phyloP scores from a whole-genome alignment of 2,113 vertebrate genomes.

The Globicephala melas region DNA sequence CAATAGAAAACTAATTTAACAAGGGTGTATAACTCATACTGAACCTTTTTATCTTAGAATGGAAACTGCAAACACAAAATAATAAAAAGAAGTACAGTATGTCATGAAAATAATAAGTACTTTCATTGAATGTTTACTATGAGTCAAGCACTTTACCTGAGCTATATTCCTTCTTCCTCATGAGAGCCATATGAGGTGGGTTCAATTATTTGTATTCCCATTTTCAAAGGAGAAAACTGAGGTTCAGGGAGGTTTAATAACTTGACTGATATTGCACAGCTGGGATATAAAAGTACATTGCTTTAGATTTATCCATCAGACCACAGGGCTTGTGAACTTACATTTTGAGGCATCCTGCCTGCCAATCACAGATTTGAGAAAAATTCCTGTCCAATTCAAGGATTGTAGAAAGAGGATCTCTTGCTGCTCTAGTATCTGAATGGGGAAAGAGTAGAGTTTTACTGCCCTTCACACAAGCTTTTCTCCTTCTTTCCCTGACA shows the following conservation, averaged over 20 bases:
- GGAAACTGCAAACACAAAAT: constrained; percentile 47
- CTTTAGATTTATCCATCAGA: not conserved
- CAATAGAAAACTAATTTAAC: constrained; percentile 75
- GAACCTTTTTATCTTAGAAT: constrained; percentile 52
- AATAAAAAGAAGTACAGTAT: not conserved
- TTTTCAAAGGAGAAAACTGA: constrained; percentile 44
- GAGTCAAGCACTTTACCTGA: constrained; percentile 14
- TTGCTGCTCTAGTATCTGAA: not conserved
- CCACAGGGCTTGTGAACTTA: not conserved
- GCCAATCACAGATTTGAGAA: not conserved
- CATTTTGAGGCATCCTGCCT: not conserved
- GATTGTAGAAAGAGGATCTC: not conserved
- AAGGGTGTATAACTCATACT: constrained; percentile 60
- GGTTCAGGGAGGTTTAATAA: not conserved
- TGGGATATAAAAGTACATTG: not conserved
- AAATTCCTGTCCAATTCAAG: not conserved
- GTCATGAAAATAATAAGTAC: constrained; percentile 8
- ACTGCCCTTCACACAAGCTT: not conserved
- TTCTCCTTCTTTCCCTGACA: not conserved
- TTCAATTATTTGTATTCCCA: not conserved
- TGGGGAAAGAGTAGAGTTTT: not conserved
- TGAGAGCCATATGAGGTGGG: not conserved
- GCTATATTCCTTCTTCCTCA: not conserved
- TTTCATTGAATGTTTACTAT: constrained; percentile 9
- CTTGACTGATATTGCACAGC: not conserved